Percentiles rank a stretch among this genome's conserved stretches.
These are phyloP conservation scores for Melanostoma scalare DNA, from an alignment of 2,888 invertebrate species.

Conservation along the genomic window DNA sequence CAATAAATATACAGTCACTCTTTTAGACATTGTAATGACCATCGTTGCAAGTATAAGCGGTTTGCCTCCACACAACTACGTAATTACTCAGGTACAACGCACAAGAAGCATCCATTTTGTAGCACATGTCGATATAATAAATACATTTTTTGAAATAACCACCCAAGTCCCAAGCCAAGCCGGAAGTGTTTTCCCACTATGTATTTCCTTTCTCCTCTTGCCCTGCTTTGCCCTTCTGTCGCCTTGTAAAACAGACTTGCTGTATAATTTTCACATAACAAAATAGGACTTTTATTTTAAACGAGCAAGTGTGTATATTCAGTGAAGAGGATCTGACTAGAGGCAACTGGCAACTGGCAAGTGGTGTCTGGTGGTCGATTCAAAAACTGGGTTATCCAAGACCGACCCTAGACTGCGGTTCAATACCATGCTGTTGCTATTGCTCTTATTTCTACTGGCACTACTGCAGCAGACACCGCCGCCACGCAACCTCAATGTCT, in stretches of 20 bases:
- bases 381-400: constrained; percentile 50
- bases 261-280: constrained; percentile 71
- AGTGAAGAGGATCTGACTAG: constrained; percentile 1
- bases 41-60: constrained; percentile 54
- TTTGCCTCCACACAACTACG: constrained; percentile 17
- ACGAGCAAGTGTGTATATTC: constrained; percentile 11
- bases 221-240: constrained; percentile 15
- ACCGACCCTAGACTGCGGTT: constrained; percentile 23
- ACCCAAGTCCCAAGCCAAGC: constrained; percentile 28
- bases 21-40: constrained; percentile 40
- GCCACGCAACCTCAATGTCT: constrained; percentile 23
- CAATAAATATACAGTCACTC: constrained; percentile 56
- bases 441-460: constrained; percentile 13
- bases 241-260: constrained; percentile 51
- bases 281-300: constrained; percentile 56
- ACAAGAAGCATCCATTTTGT: constrained; percentile 63
- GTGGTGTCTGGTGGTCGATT: constrained; percentile 33
- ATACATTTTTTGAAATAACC: constrained; percentile 69
- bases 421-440: constrained; percentile 51
- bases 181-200: neutral
- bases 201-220: neutral
- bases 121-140: constrained; percentile 69
- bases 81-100: constrained; percentile 49
- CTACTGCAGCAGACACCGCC: constrained; percentile 35
- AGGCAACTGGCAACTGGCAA: neutral